Evolutionary conservation across 2,888 invertebrate species (phyloP).

Genomic region (Escarpia spicata): DNA sequence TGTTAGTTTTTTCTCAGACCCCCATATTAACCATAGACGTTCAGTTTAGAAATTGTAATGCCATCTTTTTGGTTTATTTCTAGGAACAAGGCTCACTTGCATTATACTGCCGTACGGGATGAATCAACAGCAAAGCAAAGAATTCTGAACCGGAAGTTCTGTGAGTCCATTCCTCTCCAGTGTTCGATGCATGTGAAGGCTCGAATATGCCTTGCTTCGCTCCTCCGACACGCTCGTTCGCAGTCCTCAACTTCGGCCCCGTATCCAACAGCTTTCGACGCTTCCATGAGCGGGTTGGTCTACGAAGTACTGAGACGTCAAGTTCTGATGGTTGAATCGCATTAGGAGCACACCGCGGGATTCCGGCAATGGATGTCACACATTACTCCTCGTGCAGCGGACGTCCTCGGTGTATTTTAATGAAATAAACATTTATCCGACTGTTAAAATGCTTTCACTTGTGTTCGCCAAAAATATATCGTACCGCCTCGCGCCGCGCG

Average conservation of each 20-base stretch:
- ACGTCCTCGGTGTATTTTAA: neutral
- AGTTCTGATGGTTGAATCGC: neutral
- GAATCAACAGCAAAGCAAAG: neutral
- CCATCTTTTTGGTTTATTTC: neutral
- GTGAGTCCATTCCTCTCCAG: too few species aligned
- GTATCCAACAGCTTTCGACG: neutral
- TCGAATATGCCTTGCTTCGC: neutral
- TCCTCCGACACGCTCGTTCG: neutral
- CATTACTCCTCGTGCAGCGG: neutral
- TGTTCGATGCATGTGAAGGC: neutral
- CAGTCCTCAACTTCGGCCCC: neutral
- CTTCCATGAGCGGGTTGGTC: neutral
- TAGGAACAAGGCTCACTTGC: neutral
- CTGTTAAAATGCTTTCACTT: conserved; percentile 13
- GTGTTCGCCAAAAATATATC: conserved; percentile 8
- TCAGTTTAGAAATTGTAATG: neutral
- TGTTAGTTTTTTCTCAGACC: neutral
- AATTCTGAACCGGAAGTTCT: neutral
- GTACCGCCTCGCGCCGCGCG: conserved; percentile 5
- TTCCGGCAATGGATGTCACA: conserved; percentile 1
- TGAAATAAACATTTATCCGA: conserved; percentile 12
- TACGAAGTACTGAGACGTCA: neutral
- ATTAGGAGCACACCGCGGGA: neutral
- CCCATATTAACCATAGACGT: neutral
- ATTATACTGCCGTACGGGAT: neutral